Conservation (phyloP, 2,113 vertebrate species). For the Otis tarda region DNA sequence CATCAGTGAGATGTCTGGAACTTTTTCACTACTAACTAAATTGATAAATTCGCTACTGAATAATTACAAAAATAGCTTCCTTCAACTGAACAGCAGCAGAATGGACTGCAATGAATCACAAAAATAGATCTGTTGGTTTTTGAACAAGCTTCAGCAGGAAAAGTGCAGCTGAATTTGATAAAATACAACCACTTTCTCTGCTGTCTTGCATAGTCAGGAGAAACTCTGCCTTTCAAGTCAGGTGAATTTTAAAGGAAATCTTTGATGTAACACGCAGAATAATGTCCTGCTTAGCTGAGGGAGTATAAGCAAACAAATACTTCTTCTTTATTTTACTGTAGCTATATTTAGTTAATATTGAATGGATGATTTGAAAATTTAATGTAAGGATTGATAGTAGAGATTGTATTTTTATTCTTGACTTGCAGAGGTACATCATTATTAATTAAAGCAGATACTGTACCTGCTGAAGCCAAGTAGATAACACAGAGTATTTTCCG, state of each 20-base stretch:
- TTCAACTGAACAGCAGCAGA: slow-evolving; percentile 19
- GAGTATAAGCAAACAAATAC: slow-evolving; percentile 22
- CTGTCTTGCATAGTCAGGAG: slow-evolving; percentile 2
- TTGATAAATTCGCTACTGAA: neutral
- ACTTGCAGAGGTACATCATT: slow-evolving; percentile 15
- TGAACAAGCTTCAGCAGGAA: neutral
- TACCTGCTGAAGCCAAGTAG: neutral
- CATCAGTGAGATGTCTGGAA: neutral
- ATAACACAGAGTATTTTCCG: neutral
- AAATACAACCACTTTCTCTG: neutral
- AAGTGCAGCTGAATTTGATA: neutral
- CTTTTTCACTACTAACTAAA: neutral
- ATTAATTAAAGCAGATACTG: slow-evolving; percentile 36
- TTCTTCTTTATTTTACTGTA: slow-evolving; percentile 16
- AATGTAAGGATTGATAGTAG: neutral
- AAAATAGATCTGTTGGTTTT: slow-evolving; percentile 8
- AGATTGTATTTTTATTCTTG: neutral
- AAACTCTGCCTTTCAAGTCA: neutral
- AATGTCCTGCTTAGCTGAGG: neutral
- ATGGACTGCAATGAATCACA: neutral
- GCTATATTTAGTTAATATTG: slow-evolving; percentile 61
- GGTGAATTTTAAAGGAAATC: slow-evolving; percentile 35
- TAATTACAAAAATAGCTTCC: slow-evolving; percentile 25
- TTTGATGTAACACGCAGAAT: slow-evolving; percentile 9
- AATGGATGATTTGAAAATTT: slow-evolving; percentile 32